These are phyloP conservation scores for Aphaenogaster rudis DNA, from an alignment of 1,140 invertebrate species.

Conservation along the genomic window DNA sequence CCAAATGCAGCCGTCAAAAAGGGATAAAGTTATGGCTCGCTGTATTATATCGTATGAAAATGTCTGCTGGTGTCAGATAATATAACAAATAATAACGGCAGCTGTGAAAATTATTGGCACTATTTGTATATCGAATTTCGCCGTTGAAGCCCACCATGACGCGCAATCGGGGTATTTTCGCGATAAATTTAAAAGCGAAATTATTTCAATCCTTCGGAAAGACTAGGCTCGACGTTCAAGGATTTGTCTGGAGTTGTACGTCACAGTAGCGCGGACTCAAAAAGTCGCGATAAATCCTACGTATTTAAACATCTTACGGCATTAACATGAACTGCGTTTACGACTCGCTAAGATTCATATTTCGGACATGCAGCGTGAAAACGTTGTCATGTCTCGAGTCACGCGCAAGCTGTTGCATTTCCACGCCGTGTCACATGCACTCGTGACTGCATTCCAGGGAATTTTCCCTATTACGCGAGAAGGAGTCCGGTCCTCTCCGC, in stretches of 20 bases:
- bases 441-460: slow-evolving; percentile 30
- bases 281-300: background rate
- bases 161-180: background rate
- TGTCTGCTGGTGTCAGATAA: background rate
- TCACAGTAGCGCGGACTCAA: background rate
- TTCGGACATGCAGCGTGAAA: background rate
- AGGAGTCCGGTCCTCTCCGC: background rate
- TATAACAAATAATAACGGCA: slow-evolving; percentile 4
- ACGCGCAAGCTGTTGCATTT: slow-evolving; percentile 39
- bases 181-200: slow-evolving; percentile 10
- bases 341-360: slow-evolving; percentile 6
- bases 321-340: slow-evolving; percentile 34
- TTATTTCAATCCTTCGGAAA: background rate
- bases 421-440: background rate
- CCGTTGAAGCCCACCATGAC: background rate
- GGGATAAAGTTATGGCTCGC: slow-evolving; percentile 32
- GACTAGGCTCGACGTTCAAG: background rate
- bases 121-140: background rate
- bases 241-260: background rate
- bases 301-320: slow-evolving; percentile 11
- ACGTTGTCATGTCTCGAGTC: slow-evolving; percentile 14
- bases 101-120: slow-evolving; percentile 1
- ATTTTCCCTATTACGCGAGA: background rate
- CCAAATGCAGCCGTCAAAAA: slow-evolving; percentile 32
- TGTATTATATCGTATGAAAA: slow-evolving; percentile 20